Evolutionary conservation across 2,113 vertebrate species (phyloP), one percentile per base, ranked within the genome.

Genomic region (Lophura nycthemera): DNA sequence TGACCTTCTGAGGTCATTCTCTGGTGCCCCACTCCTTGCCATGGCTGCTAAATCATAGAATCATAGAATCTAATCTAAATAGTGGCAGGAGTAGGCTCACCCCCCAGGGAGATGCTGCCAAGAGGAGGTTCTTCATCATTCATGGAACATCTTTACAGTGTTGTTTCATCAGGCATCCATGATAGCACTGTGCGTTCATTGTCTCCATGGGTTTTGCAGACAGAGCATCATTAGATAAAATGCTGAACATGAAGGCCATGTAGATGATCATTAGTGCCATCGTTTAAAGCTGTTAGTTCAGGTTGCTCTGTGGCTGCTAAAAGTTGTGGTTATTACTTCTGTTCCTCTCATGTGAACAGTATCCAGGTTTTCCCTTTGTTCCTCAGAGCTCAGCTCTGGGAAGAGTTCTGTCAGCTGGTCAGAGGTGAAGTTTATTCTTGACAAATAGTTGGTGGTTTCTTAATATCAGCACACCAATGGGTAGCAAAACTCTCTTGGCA

Each of bases 11-110:
- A 82, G 81, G 65, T 40, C 30, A 45, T 15, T 7, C 16, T 25
- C 0, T 38, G 0, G 32, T 16, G 27, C 11, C 11, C 1, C 1
- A 0, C 34, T 76, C 18, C 64, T 52, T 79, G 54, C 38, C 1
- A 0, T 7, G 24, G n/a, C 48, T 70, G 40, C 21, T 50, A 50
- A 48, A 11, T 48, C 21, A 48, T 48, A 48, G 11, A 50, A 50
- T 50, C 22, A 50, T 24, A 50, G 48, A 50, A 50, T 50, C 22
- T 50, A 50, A 50, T 50, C 24, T 77, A 32, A 85, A 66, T 2
- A 7, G 0, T 36, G 60, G 79, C 85, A 88, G 43, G 21, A 88
- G 50, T 27, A 43, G 72, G 27, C 2, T 11, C 27, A 86, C n/a
- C n/a, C 69, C 11, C 34, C 60, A 64, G 59, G 45, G 48, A 80